Evolutionary conservation across 2,888 invertebrate species (phyloP).

Genomic region (Lithodes maja): DNA sequence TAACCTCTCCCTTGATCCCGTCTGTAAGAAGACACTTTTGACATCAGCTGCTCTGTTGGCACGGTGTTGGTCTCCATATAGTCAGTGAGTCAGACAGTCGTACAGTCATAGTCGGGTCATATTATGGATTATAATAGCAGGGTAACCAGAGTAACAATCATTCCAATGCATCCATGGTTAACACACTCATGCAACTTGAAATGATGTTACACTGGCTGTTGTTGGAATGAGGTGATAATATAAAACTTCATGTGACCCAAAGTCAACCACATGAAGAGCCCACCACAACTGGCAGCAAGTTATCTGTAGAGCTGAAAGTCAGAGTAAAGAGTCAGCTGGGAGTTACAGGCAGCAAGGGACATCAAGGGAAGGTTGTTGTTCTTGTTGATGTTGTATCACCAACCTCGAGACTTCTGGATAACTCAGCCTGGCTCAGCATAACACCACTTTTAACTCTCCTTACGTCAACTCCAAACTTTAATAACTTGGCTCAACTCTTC

Average conservation of each 20-base stretch:
- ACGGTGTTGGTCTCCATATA: constrained; percentile 47
- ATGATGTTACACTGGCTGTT: constrained; percentile 55
- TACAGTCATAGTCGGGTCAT: constrained; percentile 50
- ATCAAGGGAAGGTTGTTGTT: constrained; percentile 67
- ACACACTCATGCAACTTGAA: constrained; percentile 57
- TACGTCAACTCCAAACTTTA: background rate
- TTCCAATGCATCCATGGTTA: constrained; percentile 65
- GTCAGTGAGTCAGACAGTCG: constrained; percentile 57
- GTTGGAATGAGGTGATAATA: constrained; percentile 38
- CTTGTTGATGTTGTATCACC: constrained; percentile 20
- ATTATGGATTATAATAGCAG: constrained; percentile 18
- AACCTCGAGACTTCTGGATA: constrained; percentile 39
- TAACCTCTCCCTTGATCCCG: constrained; percentile 67
- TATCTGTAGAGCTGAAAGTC: constrained; percentile 59
- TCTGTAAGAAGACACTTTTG: constrained; percentile 66
- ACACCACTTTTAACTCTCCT: background rate
- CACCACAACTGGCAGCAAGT: constrained; percentile 42
- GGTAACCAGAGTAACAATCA: constrained; percentile 63
- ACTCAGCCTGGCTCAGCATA: constrained; percentile 6
- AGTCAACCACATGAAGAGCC: constrained; percentile 48
- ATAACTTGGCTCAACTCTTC: constrained; percentile 40
- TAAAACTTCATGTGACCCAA: constrained; percentile 31
- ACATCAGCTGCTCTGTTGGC: constrained; percentile 67
- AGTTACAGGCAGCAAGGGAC: constrained; percentile 55
- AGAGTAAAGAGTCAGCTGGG: constrained; percentile 54